These are phyloP conservation scores for Chrysomallon squamiferum DNA, from an alignment of 1,140 invertebrate species.

Conservation along the genomic window DNA sequence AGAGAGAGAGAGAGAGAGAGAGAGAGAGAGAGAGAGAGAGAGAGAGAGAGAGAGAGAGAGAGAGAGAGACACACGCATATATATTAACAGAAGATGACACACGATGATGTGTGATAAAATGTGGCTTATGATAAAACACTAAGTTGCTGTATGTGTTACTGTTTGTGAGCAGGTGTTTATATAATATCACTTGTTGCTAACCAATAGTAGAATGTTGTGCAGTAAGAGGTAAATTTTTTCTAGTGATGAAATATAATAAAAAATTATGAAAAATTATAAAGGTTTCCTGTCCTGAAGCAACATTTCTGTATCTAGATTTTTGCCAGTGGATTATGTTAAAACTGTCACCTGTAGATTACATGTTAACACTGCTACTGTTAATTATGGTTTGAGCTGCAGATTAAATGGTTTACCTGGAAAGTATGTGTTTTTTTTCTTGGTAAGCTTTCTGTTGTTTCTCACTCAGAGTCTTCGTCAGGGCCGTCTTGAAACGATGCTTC, in stretches of 20 bases:
- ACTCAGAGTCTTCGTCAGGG: conserved; percentile 32
- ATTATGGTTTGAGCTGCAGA: no score
- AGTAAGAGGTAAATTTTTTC: not conserved
- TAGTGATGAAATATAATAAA: not conserved
- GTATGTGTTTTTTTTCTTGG: conserved; percentile 48
- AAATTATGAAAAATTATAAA: no score
- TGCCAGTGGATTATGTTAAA: no score
- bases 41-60: not conserved
- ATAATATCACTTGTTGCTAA: not conserved
- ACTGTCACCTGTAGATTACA: no score
- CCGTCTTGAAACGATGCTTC: conserved; percentile 27
- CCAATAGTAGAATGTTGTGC: not conserved
- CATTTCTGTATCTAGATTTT: no score
- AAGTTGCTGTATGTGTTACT: not conserved
- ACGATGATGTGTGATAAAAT: not conserved
- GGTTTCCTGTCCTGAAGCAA: no score
- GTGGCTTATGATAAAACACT: not conserved
- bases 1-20: not conserved
- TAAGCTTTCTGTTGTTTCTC: conserved; percentile 38
- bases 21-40: not conserved
- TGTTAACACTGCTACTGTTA: no score
- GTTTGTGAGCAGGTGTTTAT: not conserved
- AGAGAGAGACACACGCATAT: no score
- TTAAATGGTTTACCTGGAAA: conserved; percentile 47
- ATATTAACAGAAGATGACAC: not conserved